phyloP scores from a whole-genome alignment of 2,888 invertebrate species.

The Abrostola triplasia region DNA sequence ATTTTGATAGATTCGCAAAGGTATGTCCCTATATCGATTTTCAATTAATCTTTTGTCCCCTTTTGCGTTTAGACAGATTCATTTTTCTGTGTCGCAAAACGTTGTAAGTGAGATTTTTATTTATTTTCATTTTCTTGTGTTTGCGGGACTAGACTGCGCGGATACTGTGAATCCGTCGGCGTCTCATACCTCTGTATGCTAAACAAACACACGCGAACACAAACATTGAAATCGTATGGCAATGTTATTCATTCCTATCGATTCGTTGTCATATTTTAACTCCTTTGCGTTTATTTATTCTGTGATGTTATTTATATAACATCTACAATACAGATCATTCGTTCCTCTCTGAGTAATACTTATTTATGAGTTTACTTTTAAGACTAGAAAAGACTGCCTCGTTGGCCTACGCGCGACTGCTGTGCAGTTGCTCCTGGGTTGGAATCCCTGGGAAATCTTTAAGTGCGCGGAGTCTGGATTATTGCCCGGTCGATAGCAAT shows the following conservation, averaged over 20 bases:
- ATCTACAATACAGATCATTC: conserved; percentile 8
- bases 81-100: conserved; percentile 72
- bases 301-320: conserved; percentile 35
- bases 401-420: no score
- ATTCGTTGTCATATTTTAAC: conserved; percentile 63
- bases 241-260: conserved; percentile 77
- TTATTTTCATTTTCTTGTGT: conserved; percentile 73
- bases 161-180: conserved; percentile 62
- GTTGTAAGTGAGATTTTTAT: conserved; percentile 68
- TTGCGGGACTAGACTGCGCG: conserved; percentile 60
- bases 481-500: no score
- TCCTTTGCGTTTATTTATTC: conserved; percentile 49
- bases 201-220: conserved; percentile 75
- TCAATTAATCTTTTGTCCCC: conserved; percentile 86
- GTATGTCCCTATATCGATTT: conserved; percentile 82
- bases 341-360: conserved; percentile 2
- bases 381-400: no score
- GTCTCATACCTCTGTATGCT: conserved; percentile 72
- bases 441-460: no score
- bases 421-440: no score
- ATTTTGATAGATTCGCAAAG: conserved; percentile 83
- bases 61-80: conserved; percentile 78
- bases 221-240: conserved; percentile 78
- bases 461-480: no score
- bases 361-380: background rate